Conservation (phyloP, 2,797 vertebrate species). For the Paratrypauchen microcephalus region DNA sequence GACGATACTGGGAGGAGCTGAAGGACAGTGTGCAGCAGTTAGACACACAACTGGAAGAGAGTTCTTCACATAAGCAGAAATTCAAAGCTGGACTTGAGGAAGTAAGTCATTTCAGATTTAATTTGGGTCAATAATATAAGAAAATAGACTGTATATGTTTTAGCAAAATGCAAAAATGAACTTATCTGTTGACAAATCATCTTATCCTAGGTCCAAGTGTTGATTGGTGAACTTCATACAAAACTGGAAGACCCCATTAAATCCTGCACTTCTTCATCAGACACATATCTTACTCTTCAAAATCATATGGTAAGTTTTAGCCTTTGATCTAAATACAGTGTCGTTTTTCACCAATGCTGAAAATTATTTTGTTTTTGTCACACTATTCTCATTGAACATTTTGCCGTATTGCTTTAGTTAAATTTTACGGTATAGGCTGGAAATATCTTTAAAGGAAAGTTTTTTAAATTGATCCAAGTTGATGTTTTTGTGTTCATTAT, state of each 20-base stretch:
- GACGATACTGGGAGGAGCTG: constrained; percentile 92
- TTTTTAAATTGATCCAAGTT: background rate
- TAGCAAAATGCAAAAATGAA: background rate
- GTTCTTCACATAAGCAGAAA: constrained; percentile 83
- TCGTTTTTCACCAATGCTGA: too few species aligned
- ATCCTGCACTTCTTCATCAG: constrained; percentile 85
- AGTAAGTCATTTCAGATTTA: background rate
- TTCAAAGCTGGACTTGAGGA: constrained; percentile 84
- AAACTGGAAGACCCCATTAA: constrained; percentile 79
- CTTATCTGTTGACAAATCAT: constrained; percentile 8
- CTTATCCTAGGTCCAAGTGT: constrained; percentile 74
- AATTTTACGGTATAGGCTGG: too few species aligned
- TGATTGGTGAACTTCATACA: constrained; percentile 78
- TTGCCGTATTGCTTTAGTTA: too few species aligned
- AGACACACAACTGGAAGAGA: constrained; percentile 81
- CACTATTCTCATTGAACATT: too few species aligned
- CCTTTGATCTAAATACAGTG: background rate
- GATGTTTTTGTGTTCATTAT: background rate
- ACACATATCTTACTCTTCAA: constrained; percentile 87
- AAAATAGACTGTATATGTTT: background rate
- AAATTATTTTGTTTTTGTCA: background rate
- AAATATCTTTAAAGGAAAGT: too few species aligned
- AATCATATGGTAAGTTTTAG: constrained; percentile 81
- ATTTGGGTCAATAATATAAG: background rate
- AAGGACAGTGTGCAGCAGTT: constrained; percentile 82